These are phyloP conservation scores for Disparrhopalites patrizii DNA, from an alignment of 2,888 invertebrate genomes.

Conservation along the genomic window DNA sequence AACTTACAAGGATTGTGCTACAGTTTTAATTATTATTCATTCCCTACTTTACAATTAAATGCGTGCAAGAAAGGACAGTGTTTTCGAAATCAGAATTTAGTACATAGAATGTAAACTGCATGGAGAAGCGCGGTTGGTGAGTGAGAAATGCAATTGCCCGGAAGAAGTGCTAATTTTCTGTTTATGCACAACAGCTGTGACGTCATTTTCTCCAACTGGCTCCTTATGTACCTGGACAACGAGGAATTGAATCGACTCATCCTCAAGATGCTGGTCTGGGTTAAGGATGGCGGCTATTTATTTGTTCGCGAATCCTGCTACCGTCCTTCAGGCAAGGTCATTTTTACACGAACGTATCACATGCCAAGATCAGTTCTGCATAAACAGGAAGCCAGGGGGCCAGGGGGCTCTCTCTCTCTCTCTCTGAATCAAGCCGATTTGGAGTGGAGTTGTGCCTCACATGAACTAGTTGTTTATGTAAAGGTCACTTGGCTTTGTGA, in stretches of 20 bases:
- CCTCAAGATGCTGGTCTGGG: conserved; percentile 54
- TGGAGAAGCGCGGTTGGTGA: neutral
- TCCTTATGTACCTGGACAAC: conserved; percentile 58
- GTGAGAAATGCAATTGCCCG: no score
- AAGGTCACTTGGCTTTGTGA: no score
- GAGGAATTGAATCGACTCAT: conserved; percentile 54
- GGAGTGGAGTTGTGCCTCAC: no score
- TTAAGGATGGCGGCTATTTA: conserved; percentile 54
- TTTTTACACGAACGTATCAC: no score
- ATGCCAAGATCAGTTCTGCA: no score
- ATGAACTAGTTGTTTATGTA: no score
- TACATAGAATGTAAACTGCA: neutral
- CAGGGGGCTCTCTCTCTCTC: no score
- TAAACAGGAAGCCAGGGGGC: no score
- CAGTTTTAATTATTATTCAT: no score
- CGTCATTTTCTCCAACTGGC: conserved; percentile 59
- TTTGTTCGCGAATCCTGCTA: conserved; percentile 58
- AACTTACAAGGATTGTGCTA: no score
- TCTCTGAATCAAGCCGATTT: no score
- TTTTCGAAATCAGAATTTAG: no score
- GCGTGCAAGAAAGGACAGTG: neutral
- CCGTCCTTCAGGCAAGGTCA: conserved; percentile 56
- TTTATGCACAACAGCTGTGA: conserved; percentile 52
- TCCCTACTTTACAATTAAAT: neutral
- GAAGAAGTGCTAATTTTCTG: neutral